Percentiles rank a stretch among this genome's conserved stretches.
These are phyloP conservation scores for Phalanger gymnotis DNA, from an alignment of 2,797 vertebrate species.

Conservation along the genomic window DNA sequence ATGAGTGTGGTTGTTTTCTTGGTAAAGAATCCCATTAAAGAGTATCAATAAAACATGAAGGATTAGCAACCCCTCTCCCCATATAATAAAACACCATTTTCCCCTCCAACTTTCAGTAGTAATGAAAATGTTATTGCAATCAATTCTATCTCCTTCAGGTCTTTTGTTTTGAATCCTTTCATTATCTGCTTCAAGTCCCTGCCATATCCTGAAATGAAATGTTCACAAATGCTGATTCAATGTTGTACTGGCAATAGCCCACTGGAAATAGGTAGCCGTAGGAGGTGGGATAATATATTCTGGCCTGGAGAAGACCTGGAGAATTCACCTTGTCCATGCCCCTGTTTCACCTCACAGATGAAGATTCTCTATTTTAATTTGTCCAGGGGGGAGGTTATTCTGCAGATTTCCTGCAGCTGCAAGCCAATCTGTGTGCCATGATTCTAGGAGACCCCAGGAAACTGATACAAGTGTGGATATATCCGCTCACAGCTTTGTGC, in stretches of 20 bases:
- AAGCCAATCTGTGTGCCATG: neutral
- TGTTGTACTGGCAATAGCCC: neutral
- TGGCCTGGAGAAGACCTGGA: neutral
- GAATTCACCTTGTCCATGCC: neutral
- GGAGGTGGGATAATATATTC: neutral
- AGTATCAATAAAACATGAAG: conserved; percentile 29
- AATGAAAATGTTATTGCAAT: conserved; percentile 18
- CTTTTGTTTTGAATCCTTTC: conserved; percentile 51
- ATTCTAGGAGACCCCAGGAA: neutral
- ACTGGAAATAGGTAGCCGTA: neutral
- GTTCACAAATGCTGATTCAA: neutral
- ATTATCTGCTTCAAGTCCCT: neutral
- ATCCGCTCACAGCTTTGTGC: neutral
- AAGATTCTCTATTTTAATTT: neutral
- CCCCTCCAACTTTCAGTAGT: neutral
- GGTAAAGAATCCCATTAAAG: conserved; percentile 13
- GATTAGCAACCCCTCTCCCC: conserved; percentile 9
- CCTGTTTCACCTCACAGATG: neutral
- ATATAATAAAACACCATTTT: neutral
- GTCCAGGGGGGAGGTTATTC: neutral
- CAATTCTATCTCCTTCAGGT: conserved; percentile 9
- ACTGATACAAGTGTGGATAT: neutral
- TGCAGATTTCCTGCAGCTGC: neutral
- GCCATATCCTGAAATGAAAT: neutral
- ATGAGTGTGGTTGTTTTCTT: neutral